Evolutionary conservation across 2,113 vertebrate genomes (phyloP).

Genomic region (Cyprinodon variegatus): DNA sequence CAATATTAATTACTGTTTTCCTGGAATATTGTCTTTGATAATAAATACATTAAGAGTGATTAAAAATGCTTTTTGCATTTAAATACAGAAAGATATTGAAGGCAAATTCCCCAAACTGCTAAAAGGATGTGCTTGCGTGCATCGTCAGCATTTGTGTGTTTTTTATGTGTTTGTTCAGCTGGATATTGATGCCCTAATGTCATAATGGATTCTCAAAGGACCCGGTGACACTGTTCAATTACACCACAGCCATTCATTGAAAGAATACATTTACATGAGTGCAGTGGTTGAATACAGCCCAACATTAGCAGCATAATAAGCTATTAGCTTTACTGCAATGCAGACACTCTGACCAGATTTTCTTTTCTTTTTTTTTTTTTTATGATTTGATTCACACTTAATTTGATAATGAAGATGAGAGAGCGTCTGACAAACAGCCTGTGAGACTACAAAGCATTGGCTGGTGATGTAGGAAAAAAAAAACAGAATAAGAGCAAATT

Average conservation of each 20-base stretch:
- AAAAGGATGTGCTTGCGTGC: constrained; percentile 11
- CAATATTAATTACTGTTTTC: constrained; percentile 3
- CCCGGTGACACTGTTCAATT: constrained; percentile 43
- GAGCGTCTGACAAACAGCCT: constrained; percentile 31
- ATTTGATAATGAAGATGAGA: constrained; percentile 48
- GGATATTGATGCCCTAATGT: constrained; percentile 38
- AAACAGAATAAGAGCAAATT: constrained; percentile 38
- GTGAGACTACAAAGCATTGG: constrained; percentile 29
- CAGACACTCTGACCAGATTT: constrained; percentile 29
- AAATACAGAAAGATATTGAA: constrained; percentile 18
- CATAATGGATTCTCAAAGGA: constrained; percentile 48
- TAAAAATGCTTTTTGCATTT: constrained; percentile 17
- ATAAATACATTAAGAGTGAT: constrained; percentile 3
- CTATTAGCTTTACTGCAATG: constrained; percentile 48
- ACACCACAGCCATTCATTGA: constrained; percentile 40
- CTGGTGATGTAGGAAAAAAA: constrained; percentile 17
- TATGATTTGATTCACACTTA: constrained; percentile 46
- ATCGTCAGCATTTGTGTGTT: constrained; percentile 15
- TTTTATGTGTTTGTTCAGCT: constrained; percentile 17
- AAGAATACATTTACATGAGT: constrained; percentile 57
- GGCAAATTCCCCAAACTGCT: constrained; percentile 25
- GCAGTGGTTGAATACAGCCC: constrained; percentile 38
- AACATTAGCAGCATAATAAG: constrained; percentile 57
- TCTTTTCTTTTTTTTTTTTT: constrained; percentile 3
- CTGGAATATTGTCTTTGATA: constrained; percentile 7